Evolutionary conservation across 1,140 invertebrate species (phyloP), one percentile per base, ranked within the genome.

Genomic region (Sycophaga agraensis): DNA sequence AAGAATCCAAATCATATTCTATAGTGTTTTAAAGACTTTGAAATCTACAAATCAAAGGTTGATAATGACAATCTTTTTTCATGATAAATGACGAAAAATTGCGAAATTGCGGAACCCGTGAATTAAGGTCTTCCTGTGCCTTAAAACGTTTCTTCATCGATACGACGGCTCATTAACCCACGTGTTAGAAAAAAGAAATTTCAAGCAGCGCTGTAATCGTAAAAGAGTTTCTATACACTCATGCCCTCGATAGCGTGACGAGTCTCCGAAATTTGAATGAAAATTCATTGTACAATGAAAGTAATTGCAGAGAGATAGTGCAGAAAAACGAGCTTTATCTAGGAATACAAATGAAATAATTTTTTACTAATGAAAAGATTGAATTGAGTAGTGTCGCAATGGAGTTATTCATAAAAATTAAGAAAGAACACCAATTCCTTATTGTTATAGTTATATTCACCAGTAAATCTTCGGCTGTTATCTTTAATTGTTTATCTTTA

Each of bases 21-120:
- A 31, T 0, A 14, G n/a, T 31, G 34, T 4, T n/a, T 4, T 4
- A 31, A 49, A 31, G 24, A 49, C 11, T 49, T 16, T 57, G 40
- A n/a, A n/a, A n/a, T n/a, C n/a, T 43, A 40, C 64, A 62, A 66
- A 68, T 68, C 55, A 63, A 42, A 50, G 31, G 8, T 9, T 11
- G n/a, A n/a, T 51, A 59, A 59, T 59, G 24, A 24, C 37, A 51
- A 28, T 51, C 37, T 42, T 17, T 59, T 59, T 51, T 51, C 26
- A n/a, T 16, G 57, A 19, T 43, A 19, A 14, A 59, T 51, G 48
- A 51, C n/a, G 50, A 37, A 54, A 60, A 53, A 17, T 60, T 60
- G 22, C 14, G 58, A 51, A 53, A 60, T 60, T 22, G 24, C 50
- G 50, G 59, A 60, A 60, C 28, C 24, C 21, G 56, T 63, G 59